phyloP scores from a whole-genome alignment of 2,888 invertebrate species.

The Agrypnus murinus region DNA sequence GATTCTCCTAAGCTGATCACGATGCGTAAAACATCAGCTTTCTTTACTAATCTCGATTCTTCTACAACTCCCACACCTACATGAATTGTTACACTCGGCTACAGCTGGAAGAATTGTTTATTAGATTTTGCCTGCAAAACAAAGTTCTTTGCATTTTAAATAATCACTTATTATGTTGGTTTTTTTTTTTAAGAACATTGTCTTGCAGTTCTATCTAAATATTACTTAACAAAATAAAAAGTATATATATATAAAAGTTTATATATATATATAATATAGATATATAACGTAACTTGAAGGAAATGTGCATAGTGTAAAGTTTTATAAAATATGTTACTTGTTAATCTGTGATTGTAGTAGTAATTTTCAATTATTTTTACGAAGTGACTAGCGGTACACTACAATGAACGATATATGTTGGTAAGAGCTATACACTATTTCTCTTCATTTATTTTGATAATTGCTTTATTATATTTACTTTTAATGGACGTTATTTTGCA shows the following conservation, averaged over 20 bases:
- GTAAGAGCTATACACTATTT: not conserved
- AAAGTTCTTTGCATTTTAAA: conserved; percentile 24
- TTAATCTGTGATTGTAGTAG: conserved; percentile 63
- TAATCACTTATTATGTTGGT: conserved; percentile 1
- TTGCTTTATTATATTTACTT: no score
- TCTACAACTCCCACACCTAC: conserved; percentile 65
- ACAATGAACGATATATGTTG: not conserved
- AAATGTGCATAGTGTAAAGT: conserved; percentile 60
- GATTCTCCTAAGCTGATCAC: conserved; percentile 62
- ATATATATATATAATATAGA: not conserved
- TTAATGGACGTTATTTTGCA: no score
- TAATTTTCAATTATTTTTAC: conserved; percentile 54
- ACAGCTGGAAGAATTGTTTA: conserved; percentile 36
- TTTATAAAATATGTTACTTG: conserved; percentile 59
- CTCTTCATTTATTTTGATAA: no score
- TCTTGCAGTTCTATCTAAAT: conserved; percentile 29
- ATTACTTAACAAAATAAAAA: conserved; percentile 2
- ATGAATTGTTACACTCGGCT: conserved; percentile 54
- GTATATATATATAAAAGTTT: no score
- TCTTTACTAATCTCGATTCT: conserved; percentile 65
- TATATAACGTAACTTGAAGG: conserved; percentile 29
- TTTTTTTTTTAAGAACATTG: conserved; percentile 28
- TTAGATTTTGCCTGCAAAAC: conserved; percentile 32
- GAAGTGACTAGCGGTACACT: conserved; percentile 28
- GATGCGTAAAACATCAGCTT: conserved; percentile 62